Evolutionary conservation across 2,888 invertebrate species (phyloP), one percentile per base, ranked within the genome.

Genomic region (Isoperla grammatica): DNA sequence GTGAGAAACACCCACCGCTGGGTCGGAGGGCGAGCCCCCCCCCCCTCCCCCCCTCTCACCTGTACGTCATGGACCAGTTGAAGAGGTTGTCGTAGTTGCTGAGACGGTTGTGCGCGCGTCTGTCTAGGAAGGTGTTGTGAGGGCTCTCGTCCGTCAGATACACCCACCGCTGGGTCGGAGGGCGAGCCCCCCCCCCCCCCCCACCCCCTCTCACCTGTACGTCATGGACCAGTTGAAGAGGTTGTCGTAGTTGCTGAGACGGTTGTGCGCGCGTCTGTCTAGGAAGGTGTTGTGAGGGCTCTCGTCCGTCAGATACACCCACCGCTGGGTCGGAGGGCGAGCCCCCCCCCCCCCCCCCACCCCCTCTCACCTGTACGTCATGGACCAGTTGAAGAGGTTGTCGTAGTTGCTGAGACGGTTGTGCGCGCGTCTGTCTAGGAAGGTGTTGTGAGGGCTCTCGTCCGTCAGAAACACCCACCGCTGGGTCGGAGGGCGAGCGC

Each of bases 81-180:
- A 85, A 89, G 12, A 84, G 63, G 12, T 81, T 78, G 61, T 82
- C 77, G 65, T 82, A 79, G 23, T 78, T 1, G 69, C 67, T 1
- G 78, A 67, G 1, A 75, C 73, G 40, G 69, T 70, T 9, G 66
- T 67, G 45, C 29, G 64, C 65, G 6, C 68, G 68, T 0, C 75
- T 67, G 40, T 76, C 65, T 0, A 79, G 68, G 68, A 86, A 85
- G 0, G 82, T 78, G 66, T 86, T 74, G 9, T 69, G 68, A 0
- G 87, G 86, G 15, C 85, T 82, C 72, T 87, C 87, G 65, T 87
- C 87, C 0, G 79, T 84, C 57, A 85, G 71, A 66, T 85, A 87
- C 48, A 87, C 79, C 87, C 87, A 88, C 64, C 81, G 78, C 71
- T 87, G 87, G 2, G 69, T 63, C 1, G 66, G 69, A 2, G 73